phyloP scores from a whole-genome alignment of 1,140 invertebrate species.

The Scaptomyza montana region DNA sequence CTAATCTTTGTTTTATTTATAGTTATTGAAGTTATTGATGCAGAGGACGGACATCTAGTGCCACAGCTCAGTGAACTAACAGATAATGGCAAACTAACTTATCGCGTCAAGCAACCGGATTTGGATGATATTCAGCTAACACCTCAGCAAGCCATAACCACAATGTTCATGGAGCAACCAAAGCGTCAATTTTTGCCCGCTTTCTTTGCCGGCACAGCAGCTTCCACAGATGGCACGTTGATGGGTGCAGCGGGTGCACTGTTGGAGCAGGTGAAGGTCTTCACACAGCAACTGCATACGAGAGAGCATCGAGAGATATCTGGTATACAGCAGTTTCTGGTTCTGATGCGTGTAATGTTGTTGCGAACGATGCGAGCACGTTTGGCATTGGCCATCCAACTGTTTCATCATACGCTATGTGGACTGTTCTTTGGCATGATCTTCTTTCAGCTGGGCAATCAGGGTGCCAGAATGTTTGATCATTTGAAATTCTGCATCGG shows the following conservation, averaged over 20 bases:
- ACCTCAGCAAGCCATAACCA: conserved; percentile 70
- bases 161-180: conserved; percentile 72
- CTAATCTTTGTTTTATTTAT: conserved; percentile 15
- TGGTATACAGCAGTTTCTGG: conserved; percentile 69
- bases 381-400: conserved; percentile 86
- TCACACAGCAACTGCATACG: conserved; percentile 55
- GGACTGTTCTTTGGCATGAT: conserved; percentile 84
- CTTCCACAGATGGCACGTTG: conserved; percentile 66
- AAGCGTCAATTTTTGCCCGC: conserved; percentile 64
- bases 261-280: conserved; percentile 72
- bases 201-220: conserved; percentile 62
- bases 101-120: conserved; percentile 38
- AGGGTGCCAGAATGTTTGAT: conserved; percentile 87
- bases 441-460: conserved; percentile 86
- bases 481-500: conserved; percentile 88
- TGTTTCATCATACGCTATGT: conserved; percentile 86
- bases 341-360: conserved; percentile 75
- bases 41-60: conserved; percentile 71
- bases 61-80: conserved; percentile 84
- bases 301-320: conserved; percentile 63
- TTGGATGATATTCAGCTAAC: conserved; percentile 27
- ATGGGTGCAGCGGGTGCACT: conserved; percentile 70
- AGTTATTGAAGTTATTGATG: conserved; percentile 84
- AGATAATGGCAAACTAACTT: conserved; percentile 84
- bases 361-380: conserved; percentile 75